phyloP scores from a whole-genome alignment of 2,888 invertebrate species.

The Latheticus oryzae region DNA sequence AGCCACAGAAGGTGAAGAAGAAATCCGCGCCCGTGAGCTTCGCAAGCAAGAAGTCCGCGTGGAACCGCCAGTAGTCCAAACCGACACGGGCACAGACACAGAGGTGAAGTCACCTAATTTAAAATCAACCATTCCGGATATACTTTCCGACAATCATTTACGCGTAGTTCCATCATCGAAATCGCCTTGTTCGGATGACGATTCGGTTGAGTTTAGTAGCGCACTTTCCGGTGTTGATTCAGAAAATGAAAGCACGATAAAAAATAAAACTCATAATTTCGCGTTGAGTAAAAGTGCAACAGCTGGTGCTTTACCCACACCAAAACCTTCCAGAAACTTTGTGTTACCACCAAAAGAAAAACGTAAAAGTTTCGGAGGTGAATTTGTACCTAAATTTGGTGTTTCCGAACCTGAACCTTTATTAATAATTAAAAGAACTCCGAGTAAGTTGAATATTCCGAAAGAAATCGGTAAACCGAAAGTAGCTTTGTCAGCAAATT shows the following conservation, averaged over 20 bases:
- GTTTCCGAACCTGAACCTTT: slow-evolving; percentile 59
- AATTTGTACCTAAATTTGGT: slow-evolving; percentile 60
- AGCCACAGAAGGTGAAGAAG: slow-evolving; percentile 80
- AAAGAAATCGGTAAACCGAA: slow-evolving; percentile 63
- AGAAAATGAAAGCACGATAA: slow-evolving; percentile 39
- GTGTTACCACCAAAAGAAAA: slow-evolving; percentile 58
- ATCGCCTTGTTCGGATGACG: slow-evolving; percentile 47
- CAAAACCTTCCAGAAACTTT: slow-evolving; percentile 57
- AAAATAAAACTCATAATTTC: slow-evolving; percentile 26
- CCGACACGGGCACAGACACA: slow-evolving; percentile 76
- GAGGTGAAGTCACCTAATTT: slow-evolving; percentile 72
- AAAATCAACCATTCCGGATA: slow-evolving; percentile 51
- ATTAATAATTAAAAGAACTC: slow-evolving; percentile 64
- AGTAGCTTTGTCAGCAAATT: slow-evolving; percentile 59
- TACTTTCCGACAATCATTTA: slow-evolving; percentile 38
- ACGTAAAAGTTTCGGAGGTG: slow-evolving; percentile 59
- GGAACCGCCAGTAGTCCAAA: slow-evolving; percentile 73
- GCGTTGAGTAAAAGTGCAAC: slow-evolving; percentile 54
- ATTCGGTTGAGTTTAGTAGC: slow-evolving; percentile 61
- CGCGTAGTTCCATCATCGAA: slow-evolving; percentile 41
- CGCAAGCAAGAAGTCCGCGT: slow-evolving; percentile 77
- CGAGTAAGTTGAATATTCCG: slow-evolving; percentile 63
- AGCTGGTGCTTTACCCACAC: slow-evolving; percentile 43
- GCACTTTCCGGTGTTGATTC: slow-evolving; percentile 60
- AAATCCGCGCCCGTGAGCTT: slow-evolving; percentile 75